A percentile compares a stretch with the other conserved stretches of the same genome.
Evolutionary conservation across 35 echinoderm and acorn worm species (phyloP).

Genomic region (Diadema setosum): DNA sequence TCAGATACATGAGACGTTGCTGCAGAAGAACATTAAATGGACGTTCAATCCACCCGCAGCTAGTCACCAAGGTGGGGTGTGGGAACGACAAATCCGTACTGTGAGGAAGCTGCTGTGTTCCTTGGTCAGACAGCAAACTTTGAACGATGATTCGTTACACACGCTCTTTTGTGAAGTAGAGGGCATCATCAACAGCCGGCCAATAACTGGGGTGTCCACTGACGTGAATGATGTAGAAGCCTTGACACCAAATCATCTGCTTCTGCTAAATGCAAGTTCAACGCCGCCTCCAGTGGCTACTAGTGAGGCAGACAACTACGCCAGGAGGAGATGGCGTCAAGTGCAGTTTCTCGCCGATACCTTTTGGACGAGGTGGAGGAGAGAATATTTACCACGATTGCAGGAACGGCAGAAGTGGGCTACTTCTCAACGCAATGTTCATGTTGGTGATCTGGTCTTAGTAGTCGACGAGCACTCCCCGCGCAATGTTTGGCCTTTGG

Average conservation of each 20-base stretch:
- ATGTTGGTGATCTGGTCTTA: conserved; percentile 23
- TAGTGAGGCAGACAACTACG: conserved; percentile 6
- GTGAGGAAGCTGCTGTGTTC: not conserved
- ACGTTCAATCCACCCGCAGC: conserved; percentile 30
- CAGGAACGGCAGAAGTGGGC: conserved; percentile 31
- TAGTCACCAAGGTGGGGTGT: conserved; percentile 9
- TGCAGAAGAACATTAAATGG: not conserved
- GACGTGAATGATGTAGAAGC: conserved; percentile 9
- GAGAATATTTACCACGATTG: conserved; percentile 12
- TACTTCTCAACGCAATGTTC: not conserved
- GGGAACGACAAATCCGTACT: conserved; percentile 30
- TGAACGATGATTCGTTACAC: conserved; percentile 50
- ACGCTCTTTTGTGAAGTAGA: conserved; percentile 54
- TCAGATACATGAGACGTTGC: not conserved
- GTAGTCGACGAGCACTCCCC: conserved; percentile 20
- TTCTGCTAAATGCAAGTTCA: not conserved
- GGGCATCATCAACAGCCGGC: conserved; percentile 50
- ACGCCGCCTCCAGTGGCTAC: not conserved
- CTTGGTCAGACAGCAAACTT: not conserved
- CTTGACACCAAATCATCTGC: conserved; percentile 32
- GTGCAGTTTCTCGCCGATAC: conserved; percentile 60
- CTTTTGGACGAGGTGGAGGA: conserved; percentile 66
- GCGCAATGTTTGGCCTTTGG: conserved; percentile 35
- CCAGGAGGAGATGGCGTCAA: conserved; percentile 41
- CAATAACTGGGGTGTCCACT: not conserved